Percentiles rank a stretch among this genome's conserved stretches.
phyloP scores from a whole-genome alignment of 2,888 invertebrate species.

The Clanis bilineata region DNA sequence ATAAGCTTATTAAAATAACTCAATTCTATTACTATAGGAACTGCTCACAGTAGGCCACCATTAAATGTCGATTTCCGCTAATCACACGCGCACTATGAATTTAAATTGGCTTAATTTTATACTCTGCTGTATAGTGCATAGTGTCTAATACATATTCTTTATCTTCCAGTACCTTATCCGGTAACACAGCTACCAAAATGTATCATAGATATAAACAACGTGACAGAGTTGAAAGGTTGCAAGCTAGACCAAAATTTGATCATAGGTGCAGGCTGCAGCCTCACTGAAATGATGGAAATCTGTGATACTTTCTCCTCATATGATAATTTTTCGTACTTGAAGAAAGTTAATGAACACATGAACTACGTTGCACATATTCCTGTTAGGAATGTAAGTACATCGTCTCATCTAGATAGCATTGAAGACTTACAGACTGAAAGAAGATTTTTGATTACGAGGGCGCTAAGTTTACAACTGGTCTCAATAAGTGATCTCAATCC shows the following conservation, averaged over 20 bases:
- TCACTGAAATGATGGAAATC: slow-evolving; percentile 75
- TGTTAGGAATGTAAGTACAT: slow-evolving; percentile 85
- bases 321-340: slow-evolving; percentile 80
- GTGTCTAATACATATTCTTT: background rate
- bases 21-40: too few species aligned
- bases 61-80: too few species aligned
- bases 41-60: too few species aligned
- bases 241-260: slow-evolving; percentile 59
- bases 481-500: too few species aligned
- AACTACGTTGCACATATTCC: slow-evolving; percentile 85
- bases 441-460: too few species aligned
- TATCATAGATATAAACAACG: slow-evolving; percentile 83
- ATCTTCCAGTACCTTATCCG: slow-evolving; percentile 62
- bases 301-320: slow-evolving; percentile 46
- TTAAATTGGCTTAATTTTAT: too few species aligned
- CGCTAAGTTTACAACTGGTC: too few species aligned
- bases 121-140: too few species aligned
- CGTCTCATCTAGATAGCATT: too few species aligned
- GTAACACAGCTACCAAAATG: slow-evolving; percentile 55
- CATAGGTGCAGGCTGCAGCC: slow-evolving; percentile 80
- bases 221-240: slow-evolving; percentile 79
- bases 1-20: too few species aligned
- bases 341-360: slow-evolving; percentile 83
- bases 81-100: too few species aligned
- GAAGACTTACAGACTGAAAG: too few species aligned